These are phyloP conservation scores for Odontesthes bonariensis DNA, from an alignment of 2,113 vertebrate species.

Conservation along the genomic window DNA sequence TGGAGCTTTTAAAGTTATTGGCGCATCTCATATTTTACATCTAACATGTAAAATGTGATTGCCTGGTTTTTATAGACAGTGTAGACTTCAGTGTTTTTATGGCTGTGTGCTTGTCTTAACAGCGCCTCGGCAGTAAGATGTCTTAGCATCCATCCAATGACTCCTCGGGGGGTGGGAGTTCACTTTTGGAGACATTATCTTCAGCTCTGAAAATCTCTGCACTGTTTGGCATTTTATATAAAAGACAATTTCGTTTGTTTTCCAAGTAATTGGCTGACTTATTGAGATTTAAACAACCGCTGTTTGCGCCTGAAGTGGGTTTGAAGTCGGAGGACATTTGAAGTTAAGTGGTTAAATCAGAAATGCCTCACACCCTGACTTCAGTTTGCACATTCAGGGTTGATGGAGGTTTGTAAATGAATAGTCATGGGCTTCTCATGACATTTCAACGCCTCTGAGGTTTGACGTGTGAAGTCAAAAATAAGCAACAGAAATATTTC, in stretches of 20 bases:
- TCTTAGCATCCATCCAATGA: conserved; percentile 16
- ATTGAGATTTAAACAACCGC: not conserved
- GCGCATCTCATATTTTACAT: conserved; percentile 31
- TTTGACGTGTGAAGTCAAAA: not conserved
- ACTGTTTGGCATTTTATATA: not conserved
- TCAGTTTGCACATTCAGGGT: not conserved
- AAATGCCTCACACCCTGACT: not conserved
- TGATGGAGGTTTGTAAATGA: not conserved
- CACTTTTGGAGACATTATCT: not conserved
- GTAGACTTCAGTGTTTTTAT: conserved; percentile 37
- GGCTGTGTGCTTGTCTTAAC: conserved; percentile 20
- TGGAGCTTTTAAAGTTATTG: conserved; percentile 58
- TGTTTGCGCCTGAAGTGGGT: not conserved
- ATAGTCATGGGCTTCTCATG: not conserved
- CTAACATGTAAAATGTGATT: conserved; percentile 46
- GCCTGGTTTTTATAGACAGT: conserved; percentile 47
- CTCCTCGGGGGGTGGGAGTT: not conserved
- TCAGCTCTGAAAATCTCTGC: not conserved
- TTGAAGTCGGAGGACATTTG: not conserved
- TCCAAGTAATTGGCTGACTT: not conserved
- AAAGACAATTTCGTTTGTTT: not conserved
- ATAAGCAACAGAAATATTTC: not conserved
- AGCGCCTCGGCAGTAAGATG: conserved; percentile 11
- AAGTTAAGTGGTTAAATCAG: not conserved
- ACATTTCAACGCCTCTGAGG: too few relatives aligned